Evolutionary conservation across 2,888 invertebrate genomes (phyloP), one percentile per base, ranked within the genome.

Genomic region (Allophyes oxyacanthae): DNA sequence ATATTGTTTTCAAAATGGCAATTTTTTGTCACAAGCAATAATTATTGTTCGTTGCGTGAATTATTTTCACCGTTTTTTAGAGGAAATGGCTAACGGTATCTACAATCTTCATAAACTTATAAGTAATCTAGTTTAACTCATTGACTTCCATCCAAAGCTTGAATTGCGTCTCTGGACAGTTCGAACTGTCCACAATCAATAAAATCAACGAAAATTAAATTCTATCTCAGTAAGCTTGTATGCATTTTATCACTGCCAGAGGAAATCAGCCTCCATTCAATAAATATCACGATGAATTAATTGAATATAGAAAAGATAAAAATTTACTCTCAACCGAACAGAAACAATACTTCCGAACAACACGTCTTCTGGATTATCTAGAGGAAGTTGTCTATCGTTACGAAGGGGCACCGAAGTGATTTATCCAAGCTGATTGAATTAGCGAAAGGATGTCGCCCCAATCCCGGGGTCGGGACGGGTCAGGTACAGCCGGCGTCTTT

Each of bases 401-500:
- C 42, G 46, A 1, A 59, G 63, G 71, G 78, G 71, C 75, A 66
- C 64, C 42, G 63, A 52, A 68, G 75, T 77, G 83, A 83, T 84
- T 83, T 81, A 76, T 73, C 63, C 70, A 62, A 60, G 69, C 73
- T 88, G 87, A 92, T 91, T 91, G 84, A 90, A 90, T 91, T 89
- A 92, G 83, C 82, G 69, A 80, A 81, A 85, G 83, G 86, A 85
- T 83, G 87, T 81, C 78, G 76, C 62, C 59, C 64, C 70, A 73
- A 75, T 76, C 65, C 57, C 63, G 72, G 82, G 79, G 68, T 70
- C 73, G 75, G 79, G 79, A 81, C 81, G 77, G 74, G 68, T 78
- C 77, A 83, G 86, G 85, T 84, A 79, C 79, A 60, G 76, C 64
- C 86, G 87, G 87, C 75, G 62, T 66, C 80, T 87, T 85, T 84